Base-by-base conservation (phyloP, 2,888 invertebrate species). In the Cyclophora punctaria region DNA sequence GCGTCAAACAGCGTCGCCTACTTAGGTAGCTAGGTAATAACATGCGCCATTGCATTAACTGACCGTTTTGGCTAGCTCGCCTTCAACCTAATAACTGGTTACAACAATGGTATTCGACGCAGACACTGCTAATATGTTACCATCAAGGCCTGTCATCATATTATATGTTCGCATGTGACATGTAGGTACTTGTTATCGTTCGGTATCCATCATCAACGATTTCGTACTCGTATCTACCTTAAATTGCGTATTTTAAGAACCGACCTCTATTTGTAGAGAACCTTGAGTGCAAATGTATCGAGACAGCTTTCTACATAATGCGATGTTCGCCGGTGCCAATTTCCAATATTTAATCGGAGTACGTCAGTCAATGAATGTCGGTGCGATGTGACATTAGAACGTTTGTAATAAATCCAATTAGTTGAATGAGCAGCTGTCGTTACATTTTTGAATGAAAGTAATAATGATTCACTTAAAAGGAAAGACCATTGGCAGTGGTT, bases 391-490 rank as follows among this genome's bases (percentile, higher is more conserved):
- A 37, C 37, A 37, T 37, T 37, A 37, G 37, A 37, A 37, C 37
- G 37, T 37, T 20, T 20, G 44, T 44, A 44, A 50, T 42, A 50
- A 46, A 46, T 35, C 46, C 43, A 49, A 52, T 55, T 46, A 57
- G 46, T 44, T 46, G 49, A 53, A 47, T 43, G 48, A 48, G 50
- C 49, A 48, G 35, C 45, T 50, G 51, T 52, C 47, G 47, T 53
- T 56, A 62, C 52, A 53, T 55, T 66, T 67, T 64, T 55, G 64
- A 59, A 60, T 60, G 65, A 60, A 66, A 64, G 59, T 65, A 68
- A 67, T 73, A 73, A 75, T 69, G 70, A 66, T 66, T 64, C 59
- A 68, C 63, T 67, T 67, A 72, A 68, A 76, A 74, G 75, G 75
- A 71, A 69, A 73, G 73, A 71, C 67, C 72, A 71, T 63, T 64